phyloP scores from a whole-genome alignment of 2,888 invertebrate genomes.

The Plutella xylostella region DNA sequence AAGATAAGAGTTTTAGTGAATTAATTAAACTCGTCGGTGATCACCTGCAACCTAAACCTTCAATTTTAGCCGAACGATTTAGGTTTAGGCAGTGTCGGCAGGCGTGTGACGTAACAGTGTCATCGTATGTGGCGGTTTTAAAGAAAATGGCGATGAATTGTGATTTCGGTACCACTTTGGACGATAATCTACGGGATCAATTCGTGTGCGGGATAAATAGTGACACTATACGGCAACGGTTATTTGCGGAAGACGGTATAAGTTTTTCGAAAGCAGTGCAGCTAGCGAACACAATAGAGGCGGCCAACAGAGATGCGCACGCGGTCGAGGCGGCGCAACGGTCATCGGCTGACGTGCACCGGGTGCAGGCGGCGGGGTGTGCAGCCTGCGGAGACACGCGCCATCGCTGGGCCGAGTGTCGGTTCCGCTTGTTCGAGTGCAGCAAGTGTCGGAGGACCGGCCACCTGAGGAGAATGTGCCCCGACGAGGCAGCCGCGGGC shows the following conservation, averaged over 20 bases:
- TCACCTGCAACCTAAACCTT: slow-evolving; percentile 2
- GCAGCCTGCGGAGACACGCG: too few relatives aligned
- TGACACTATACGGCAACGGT: slow-evolving; percentile 16
- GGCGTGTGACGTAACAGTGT: neutral
- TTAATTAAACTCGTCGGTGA: neutral
- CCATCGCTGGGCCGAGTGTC: neutral
- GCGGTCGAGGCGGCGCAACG: too few relatives aligned
- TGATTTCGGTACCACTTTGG: slow-evolving; percentile 8
- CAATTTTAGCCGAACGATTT: too few relatives aligned
- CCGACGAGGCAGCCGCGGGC: neutral
- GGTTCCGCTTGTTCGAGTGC: neutral
- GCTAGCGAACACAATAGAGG: too few relatives aligned
- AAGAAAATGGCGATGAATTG: slow-evolving; percentile 8
- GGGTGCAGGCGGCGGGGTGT: too few relatives aligned
- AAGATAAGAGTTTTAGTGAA: too few relatives aligned
- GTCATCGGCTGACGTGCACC: too few relatives aligned
- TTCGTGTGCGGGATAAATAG: slow-evolving; percentile 17
- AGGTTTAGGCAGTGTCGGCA: slow-evolving; percentile 10
- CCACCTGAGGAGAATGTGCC: neutral
- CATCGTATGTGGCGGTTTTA: slow-evolving; percentile 7
- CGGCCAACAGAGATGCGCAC: too few relatives aligned
- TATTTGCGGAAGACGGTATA: too few relatives aligned
- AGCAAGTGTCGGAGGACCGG: neutral
- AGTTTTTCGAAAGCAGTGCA: too few relatives aligned
- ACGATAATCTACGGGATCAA: slow-evolving; percentile 21